Base-by-base conservation (phyloP, 2,888 invertebrate genomes). In the Hypena proboscidalis region DNA sequence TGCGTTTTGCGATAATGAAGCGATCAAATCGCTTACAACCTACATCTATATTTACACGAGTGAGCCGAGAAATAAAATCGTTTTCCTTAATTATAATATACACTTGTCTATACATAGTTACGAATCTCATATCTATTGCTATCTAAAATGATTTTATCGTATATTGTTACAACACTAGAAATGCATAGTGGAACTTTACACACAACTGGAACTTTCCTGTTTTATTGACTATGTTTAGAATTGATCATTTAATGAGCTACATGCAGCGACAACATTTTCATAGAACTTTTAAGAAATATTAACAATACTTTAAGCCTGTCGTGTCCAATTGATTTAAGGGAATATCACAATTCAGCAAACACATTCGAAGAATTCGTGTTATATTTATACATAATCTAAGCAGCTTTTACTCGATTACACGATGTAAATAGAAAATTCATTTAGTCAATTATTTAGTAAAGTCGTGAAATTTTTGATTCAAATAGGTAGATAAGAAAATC, bases 21-120 rank as follows among this genome's bases (percentile, higher is more conserved):
- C 75, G 77, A 76, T 76, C 55, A 74, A 37, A 88, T 86, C 74
- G 84, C 85, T 60, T 56, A 39, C 54, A 44, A 53, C 70, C 69
- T 77, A 74, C 39, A 31, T 51, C 80, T 85, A 85, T 88, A 89
- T 88, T 68, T 88, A 89, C 87, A 88, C 13, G 53, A 45, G 76
- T 79, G 84, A 84, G 80, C 78, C 59, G 62, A 77, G 71, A 70
- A 63, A 70, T n/a, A 69, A 66, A 63, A 58, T 51, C 37, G 43
- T 44, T 68, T 57, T 62, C 58, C 72, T 77, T 77, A 65, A 59
- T 52, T 66, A 52, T 35, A 62, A 65, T 74, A 74, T 82, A 85
- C 81, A 85, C 61, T 68, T 70, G 59, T 77, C 75, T 83, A 77
- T 80, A 83, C 72, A 80, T 58, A 56, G 43, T 62, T 65, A 59